Percentiles rank a stretch among this genome's conserved stretches.
Evolutionary conservation across 2,888 invertebrate genomes (phyloP).

Genomic region (Hartigia nigra): DNA sequence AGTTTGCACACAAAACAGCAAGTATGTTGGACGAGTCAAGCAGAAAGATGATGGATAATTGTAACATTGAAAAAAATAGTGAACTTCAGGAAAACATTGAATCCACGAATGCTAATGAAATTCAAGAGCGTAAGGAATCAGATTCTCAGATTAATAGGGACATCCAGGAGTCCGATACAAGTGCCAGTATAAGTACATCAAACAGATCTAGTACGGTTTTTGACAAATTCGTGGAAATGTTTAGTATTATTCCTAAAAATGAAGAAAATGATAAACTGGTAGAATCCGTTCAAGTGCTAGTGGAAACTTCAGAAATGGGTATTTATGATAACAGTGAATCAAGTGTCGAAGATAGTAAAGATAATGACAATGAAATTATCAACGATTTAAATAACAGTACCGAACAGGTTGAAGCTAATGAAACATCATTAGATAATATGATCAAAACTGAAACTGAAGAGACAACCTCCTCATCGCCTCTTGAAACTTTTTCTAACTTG

Average conservation of each 20-base stretch:
- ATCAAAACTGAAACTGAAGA: neutral
- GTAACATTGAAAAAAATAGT: constrained; percentile 1
- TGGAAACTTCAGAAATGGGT: neutral
- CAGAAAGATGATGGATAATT: neutral
- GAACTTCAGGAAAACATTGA: neutral
- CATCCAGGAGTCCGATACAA: neutral
- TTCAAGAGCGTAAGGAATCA: neutral
- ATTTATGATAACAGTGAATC: neutral
- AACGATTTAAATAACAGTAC: neutral
- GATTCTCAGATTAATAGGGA: neutral
- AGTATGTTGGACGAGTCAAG: neutral
- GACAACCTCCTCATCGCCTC: neutral
- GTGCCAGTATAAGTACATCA: neutral
- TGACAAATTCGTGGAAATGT: neutral
- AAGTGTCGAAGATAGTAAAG: neutral
- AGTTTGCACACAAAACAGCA: neutral
- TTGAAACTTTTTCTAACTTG: neutral
- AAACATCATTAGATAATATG: neutral
- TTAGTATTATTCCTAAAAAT: neutral
- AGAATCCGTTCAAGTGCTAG: neutral
- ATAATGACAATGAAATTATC: neutral
- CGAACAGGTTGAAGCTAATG: neutral
- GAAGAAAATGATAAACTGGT: neutral
- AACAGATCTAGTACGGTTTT: neutral
- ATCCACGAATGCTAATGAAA: constrained; percentile 8